These are phyloP conservation scores for Machaerirhynchus nigripectus DNA, from an alignment of 2,113 vertebrate species.

Conservation along the genomic window DNA sequence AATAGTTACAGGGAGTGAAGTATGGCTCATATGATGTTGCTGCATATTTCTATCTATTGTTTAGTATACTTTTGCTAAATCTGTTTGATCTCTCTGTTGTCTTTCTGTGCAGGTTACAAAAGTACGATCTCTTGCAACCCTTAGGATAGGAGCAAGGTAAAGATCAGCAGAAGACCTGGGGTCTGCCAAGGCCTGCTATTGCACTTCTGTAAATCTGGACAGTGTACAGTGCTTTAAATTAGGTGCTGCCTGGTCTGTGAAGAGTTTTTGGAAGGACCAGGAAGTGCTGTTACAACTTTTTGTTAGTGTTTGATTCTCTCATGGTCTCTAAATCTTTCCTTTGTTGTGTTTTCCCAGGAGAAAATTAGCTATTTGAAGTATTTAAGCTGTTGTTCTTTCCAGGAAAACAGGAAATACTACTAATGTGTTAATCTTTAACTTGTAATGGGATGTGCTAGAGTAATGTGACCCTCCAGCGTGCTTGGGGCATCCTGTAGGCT, in stretches of 20 bases:
- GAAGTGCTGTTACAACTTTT: background rate
- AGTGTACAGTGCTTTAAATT: constrained; percentile 36
- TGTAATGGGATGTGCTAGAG: background rate
- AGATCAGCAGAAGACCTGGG: constrained; percentile 64
- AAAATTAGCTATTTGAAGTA: constrained; percentile 6
- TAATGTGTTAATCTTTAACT: background rate
- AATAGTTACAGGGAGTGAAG: background rate
- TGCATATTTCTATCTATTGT: background rate
- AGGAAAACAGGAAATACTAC: background rate
- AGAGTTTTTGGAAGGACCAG: constrained; percentile 45
- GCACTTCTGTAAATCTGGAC: constrained; percentile 48
- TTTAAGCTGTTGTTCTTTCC: constrained; percentile 7
- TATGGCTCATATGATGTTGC: background rate
- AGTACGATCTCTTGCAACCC: constrained; percentile 52
- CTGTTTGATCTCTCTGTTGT: constrained; percentile 59
- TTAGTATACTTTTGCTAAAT: constrained; percentile 37
- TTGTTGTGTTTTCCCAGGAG: constrained; percentile 26
- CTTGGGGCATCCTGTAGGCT: constrained; percentile 1
- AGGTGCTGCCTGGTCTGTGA: constrained; percentile 30
- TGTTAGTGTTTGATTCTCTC: background rate
- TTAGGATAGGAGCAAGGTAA: constrained; percentile 62
- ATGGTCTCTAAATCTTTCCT: background rate
- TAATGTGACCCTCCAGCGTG: background rate
- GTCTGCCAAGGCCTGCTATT: constrained; percentile 56
- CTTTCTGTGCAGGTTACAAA: constrained; percentile 71